Evolutionary conservation across 2,113 vertebrate genomes (phyloP).

Genomic region (Triplophysa siluroides): DNA sequence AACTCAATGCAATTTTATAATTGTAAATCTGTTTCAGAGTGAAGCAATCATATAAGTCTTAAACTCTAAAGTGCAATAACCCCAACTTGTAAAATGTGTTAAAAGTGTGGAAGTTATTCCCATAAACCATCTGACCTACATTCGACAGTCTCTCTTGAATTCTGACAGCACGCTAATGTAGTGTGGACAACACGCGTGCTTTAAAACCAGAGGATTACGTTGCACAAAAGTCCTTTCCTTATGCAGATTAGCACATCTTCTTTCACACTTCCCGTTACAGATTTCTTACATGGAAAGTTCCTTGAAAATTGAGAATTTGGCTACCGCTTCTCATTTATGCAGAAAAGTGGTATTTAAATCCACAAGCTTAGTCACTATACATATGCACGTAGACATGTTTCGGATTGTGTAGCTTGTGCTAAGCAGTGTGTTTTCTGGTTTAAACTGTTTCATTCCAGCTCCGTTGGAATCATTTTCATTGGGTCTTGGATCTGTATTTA

Average conservation of each 20-base stretch:
- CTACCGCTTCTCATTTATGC: neutral
- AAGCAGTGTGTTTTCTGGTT: too few relatives aligned
- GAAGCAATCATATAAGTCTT: too few relatives aligned
- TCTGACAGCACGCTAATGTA: constrained; percentile 40
- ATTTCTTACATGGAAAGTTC: neutral
- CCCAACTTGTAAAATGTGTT: constrained; percentile 13
- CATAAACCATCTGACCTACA: constrained; percentile 39
- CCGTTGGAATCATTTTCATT: too few relatives aligned
- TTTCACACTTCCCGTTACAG: neutral
- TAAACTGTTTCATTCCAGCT: too few relatives aligned
- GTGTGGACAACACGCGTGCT: constrained; percentile 39
- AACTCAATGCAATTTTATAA: too few relatives aligned
- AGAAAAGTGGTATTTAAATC: neutral
- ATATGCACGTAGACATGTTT: neutral
- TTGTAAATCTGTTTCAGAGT: too few relatives aligned
- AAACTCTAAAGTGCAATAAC: neutral
- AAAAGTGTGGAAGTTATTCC: constrained; percentile 1
- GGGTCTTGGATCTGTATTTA: too few relatives aligned
- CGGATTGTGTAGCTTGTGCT: too few relatives aligned
- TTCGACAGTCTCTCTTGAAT: constrained; percentile 10
- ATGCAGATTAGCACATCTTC: constrained; percentile 19
- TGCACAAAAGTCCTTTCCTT: constrained; percentile 15
- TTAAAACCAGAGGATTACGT: constrained; percentile 28
- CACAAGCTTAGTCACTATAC: neutral
- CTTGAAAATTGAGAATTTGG: neutral